Conservation (phyloP, 2,113 vertebrate species). For the Eleginops maclovinus region DNA sequence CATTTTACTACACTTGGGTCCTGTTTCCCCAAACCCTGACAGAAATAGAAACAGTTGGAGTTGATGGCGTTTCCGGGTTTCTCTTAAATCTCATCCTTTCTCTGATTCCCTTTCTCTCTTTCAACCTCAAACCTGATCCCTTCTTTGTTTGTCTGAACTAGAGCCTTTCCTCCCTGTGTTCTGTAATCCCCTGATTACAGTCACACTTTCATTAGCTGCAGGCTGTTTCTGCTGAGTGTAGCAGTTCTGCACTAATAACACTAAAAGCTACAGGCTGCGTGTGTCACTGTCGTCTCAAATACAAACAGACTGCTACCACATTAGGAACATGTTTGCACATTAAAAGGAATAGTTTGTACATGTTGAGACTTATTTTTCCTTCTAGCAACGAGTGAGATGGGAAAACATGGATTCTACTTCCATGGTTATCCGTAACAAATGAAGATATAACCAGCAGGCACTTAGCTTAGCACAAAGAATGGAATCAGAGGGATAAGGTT, state of each 20-base stretch:
- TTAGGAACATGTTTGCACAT: not conserved
- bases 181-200: constrained; percentile 71
- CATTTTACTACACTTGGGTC: no score
- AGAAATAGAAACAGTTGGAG: constrained; percentile 25
- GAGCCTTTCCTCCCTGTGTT: not conserved
- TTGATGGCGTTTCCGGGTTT: constrained; percentile 42
- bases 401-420: not conserved
- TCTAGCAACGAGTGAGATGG: not conserved
- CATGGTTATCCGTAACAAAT: not conserved
- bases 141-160: constrained; percentile 39
- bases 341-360: not conserved
- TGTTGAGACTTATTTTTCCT: not conserved
- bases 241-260: constrained; percentile 65
- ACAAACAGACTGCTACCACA: constrained; percentile 18
- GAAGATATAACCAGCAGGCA: not conserved
- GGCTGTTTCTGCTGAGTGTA: constrained; percentile 71
- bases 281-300: constrained; percentile 25
- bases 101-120: constrained; percentile 22
- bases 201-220: constrained; percentile 72
- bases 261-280: constrained; percentile 54
- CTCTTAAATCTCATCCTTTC: constrained; percentile 37
- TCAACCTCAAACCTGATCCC: constrained; percentile 35
- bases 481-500: not conserved
- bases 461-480: not conserved
- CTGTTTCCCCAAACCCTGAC: no score